Evolutionary conservation across 2,113 vertebrate genomes (phyloP).

Genomic region (Pyrgilauda ruficollis): DNA sequence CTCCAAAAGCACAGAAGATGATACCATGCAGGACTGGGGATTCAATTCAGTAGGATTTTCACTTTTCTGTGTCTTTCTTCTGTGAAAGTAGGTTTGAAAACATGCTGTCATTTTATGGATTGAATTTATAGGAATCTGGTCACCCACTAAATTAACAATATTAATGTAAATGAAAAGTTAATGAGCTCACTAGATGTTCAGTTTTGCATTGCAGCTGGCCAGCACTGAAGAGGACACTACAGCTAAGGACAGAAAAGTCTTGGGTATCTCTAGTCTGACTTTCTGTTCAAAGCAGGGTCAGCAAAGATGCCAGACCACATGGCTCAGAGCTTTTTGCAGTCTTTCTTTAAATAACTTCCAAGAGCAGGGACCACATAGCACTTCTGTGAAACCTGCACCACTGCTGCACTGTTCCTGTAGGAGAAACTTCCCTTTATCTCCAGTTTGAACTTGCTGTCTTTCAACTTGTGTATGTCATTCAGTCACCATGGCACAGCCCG

Average conservation of each 20-base stretch:
- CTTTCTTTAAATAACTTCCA: neutral
- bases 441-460: neutral
- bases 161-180: neutral
- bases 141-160: neutral
- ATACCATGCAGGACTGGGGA: neutral
- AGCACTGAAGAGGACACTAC: neutral
- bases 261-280: neutral
- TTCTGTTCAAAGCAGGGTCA: neutral
- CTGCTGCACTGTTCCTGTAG: neutral
- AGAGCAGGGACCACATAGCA: neutral
- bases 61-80: neutral
- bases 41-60: neutral
- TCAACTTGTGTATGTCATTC: neutral
- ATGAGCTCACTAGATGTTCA: neutral
- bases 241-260: neutral
- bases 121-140: neutral
- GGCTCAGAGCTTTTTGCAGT: neutral
- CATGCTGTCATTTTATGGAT: neutral
- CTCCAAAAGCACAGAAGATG: neutral
- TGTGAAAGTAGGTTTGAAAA: neutral
- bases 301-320: rapidly evolving
- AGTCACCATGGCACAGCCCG: neutral
- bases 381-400: neutral
- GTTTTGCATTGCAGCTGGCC: neutral
- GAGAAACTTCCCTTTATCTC: neutral